These are phyloP conservation scores for Anisognathus igniventris DNA, from an alignment of 2,797 vertebrate species.

Conservation along the genomic window DNA sequence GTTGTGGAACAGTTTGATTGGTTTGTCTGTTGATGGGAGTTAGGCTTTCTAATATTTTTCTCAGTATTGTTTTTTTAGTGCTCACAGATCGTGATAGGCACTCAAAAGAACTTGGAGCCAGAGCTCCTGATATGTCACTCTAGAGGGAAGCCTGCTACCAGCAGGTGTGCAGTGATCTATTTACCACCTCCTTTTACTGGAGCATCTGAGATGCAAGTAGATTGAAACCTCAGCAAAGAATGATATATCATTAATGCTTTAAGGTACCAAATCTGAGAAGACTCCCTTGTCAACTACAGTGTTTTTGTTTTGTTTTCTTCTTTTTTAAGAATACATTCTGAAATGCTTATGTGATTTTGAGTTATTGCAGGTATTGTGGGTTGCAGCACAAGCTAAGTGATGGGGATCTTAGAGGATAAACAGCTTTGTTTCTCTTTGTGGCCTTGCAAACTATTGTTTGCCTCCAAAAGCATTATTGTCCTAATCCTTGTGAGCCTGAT, in stretches of 20 bases:
- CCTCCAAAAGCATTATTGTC: background rate
- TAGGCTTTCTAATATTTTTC: background rate
- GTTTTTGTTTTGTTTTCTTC: background rate
- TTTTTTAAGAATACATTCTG: background rate
- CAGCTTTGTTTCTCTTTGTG: background rate
- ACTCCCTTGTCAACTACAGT: background rate
- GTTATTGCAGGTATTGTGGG: background rate
- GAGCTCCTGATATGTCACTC: background rate
- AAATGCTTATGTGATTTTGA: background rate
- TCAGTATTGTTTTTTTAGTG: background rate
- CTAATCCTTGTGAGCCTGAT: background rate
- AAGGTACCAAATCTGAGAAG: background rate
- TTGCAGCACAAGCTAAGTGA: background rate
- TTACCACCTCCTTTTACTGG: background rate
- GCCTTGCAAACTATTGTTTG: background rate
- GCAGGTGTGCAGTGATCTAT: background rate
- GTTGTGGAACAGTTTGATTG: background rate
- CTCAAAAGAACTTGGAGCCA: background rate
- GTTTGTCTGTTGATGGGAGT: background rate
- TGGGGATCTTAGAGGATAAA: background rate
- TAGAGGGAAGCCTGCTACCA: background rate
- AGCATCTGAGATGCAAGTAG: background rate
- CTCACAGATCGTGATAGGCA: background rate
- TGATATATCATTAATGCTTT: background rate
- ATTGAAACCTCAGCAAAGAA: background rate